Conservation (phyloP, 2,888 invertebrate species). For the Agonopterix alstromeriana region DNA sequence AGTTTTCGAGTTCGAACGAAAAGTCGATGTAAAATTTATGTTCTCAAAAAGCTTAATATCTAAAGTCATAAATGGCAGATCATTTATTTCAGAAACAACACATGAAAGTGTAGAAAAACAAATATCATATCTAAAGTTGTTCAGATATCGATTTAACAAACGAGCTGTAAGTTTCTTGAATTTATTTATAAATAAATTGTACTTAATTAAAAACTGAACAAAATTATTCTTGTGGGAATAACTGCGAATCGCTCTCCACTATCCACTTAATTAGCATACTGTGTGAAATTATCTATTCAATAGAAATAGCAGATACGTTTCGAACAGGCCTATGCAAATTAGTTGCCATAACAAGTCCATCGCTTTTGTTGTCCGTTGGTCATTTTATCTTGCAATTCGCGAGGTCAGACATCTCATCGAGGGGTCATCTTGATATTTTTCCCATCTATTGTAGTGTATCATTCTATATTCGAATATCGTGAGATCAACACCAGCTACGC, state of each 20-base stretch:
- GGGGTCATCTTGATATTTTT: conserved; percentile 67
- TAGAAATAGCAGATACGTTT: conserved; percentile 6
- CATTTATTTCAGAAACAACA: no score
- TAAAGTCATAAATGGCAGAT: no score
- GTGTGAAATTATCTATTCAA: background rate
- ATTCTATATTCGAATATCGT: conserved; percentile 50
- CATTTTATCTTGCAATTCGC: conserved; percentile 64
- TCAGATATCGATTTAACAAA: no score
- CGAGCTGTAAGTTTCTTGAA: no score
- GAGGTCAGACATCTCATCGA: conserved; percentile 38
- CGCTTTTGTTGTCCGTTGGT: conserved; percentile 49
- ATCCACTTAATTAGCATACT: conserved; percentile 3
- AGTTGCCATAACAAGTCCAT: conserved; percentile 21
- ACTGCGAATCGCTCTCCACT: background rate
- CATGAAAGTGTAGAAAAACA: no score
- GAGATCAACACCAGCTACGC: conserved; percentile 40
- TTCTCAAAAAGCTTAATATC: no score
- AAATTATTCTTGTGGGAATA: conserved; percentile 4
- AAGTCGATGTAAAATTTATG: no score
- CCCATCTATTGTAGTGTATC: conserved; percentile 45
- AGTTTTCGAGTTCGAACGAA: no score
- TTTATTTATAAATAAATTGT: no score
- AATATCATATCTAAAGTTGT: no score
- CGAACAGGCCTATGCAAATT: conserved; percentile 52
- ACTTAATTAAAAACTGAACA: no score